Base-by-base conservation (phyloP, 1,140 invertebrate species). In the Magallana gigas region DNA sequence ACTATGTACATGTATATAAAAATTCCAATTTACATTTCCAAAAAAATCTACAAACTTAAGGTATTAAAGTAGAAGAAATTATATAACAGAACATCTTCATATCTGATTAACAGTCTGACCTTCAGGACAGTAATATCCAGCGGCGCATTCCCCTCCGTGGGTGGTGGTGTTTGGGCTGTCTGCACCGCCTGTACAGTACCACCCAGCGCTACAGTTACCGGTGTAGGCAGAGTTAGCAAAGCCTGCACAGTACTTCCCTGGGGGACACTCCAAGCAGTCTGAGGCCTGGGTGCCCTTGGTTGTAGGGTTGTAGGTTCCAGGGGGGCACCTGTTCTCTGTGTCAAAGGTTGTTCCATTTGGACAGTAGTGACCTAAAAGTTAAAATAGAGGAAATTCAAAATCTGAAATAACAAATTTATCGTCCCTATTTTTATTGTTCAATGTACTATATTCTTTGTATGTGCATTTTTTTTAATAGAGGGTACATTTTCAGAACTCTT, bases 131-230 rank as follows among this genome's bases (percentile, higher is more conserved):
- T 89, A 94, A 59, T 90, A 91, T 14, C 94, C 93, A 11, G 91
- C 85, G 62, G 89, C 84, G 85, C 94, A 94, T n/a, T 91, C 59
- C 16, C 92, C 93, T 48, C 94, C 94, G 14, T 91, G 90, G 6
- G 85, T 81, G 57, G 90, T 88, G 16, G 92, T 92, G 87, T 94
- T 94, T 5, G 92, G 89, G 60, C 84, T 90, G 56, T 90, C 91
- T 18, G 94, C 88, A 8, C 92, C 91, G 18, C 91, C 89, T 9
- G 91, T 90, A 86, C 94, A 94, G 81, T 94, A 94, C 93, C 93
- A 94, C 18, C 94, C 94, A 5, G 89, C 90, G n/a, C 86, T 90
- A 85, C 94, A 94, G 86, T 91, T 91, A 11, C 93, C 94, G n/a
- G 93, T 94, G 3, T 92, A 92, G n/a, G 88, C 84, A 23, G 89